These are phyloP conservation scores for Epinephelus moara DNA, from an alignment of 2,113 vertebrate genomes.

Conservation along the genomic window DNA sequence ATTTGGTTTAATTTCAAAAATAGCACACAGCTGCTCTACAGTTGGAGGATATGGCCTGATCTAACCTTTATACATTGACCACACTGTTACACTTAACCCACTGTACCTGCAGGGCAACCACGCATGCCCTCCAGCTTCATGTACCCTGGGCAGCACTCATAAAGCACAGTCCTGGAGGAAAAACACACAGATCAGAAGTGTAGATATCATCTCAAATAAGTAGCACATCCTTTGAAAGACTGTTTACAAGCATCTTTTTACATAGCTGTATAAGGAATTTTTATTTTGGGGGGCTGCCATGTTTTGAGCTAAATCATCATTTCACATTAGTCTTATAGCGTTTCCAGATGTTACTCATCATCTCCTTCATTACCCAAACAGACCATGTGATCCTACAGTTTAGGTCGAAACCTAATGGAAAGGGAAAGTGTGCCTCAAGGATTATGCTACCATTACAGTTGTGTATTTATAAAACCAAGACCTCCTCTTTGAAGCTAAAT, in stretches of 20 bases:
- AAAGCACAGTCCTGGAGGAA: constrained; percentile 89
- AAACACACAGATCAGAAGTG: constrained; percentile 37
- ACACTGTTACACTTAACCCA: neutral
- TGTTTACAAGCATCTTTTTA: constrained; percentile 12
- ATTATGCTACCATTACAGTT: constrained; percentile 64
- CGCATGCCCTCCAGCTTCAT: constrained; percentile 91
- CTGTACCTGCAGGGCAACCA: constrained; percentile 96
- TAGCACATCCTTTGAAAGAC: constrained; percentile 24
- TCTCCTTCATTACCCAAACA: constrained; percentile 59
- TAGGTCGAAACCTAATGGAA: constrained; percentile 60
- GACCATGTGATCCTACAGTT: constrained; percentile 57
- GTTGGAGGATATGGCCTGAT: constrained; percentile 11
- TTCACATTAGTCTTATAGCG: constrained; percentile 15
- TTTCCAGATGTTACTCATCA: constrained; percentile 73
- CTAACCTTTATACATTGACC: constrained; percentile 21
- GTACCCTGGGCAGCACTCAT: constrained; percentile 98
- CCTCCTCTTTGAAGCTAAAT: constrained; percentile 61
- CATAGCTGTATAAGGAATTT: neutral
- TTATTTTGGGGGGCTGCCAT: constrained; percentile 28
- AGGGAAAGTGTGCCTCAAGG: constrained; percentile 36
- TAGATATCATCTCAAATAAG: neutral
- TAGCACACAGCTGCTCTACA: constrained; percentile 46
- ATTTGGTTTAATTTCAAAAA: constrained; percentile 25
- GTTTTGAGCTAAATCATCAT: constrained; percentile 52
- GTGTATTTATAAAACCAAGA: constrained; percentile 46